These are phyloP conservation scores for Gari tellinella DNA, from an alignment of 2,888 invertebrate species.

Conservation along the genomic window DNA sequence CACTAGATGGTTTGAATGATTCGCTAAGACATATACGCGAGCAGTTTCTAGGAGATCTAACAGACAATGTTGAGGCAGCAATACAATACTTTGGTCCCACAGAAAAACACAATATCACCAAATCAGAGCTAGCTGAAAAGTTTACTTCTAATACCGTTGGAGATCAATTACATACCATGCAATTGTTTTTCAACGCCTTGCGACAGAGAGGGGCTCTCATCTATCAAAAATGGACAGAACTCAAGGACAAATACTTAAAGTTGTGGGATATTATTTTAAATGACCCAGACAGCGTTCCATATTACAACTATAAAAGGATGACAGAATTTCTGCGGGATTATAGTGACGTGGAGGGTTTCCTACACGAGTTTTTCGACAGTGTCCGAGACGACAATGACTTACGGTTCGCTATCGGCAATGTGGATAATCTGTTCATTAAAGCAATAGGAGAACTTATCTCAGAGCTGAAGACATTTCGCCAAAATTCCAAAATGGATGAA, in stretches of 20 bases:
- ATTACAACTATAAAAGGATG: too few relatives aligned
- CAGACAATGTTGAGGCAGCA: conserved; percentile 12
- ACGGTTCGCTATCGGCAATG: conserved; percentile 37
- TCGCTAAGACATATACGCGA: conserved; percentile 18
- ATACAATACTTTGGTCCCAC: conserved; percentile 18
- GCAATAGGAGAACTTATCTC: conserved; percentile 49
- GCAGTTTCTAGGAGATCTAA: conserved; percentile 27
- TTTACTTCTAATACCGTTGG: conserved; percentile 42
- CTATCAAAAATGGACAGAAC: conserved; percentile 59
- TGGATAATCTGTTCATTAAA: conserved; percentile 55
- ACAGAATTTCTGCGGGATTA: too few relatives aligned
- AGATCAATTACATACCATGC: conserved; percentile 41
- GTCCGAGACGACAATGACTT: too few relatives aligned
- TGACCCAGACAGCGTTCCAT: conserved; percentile 43
- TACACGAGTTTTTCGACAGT: too few relatives aligned
- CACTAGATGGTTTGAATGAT: conserved; percentile 14
- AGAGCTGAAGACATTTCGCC: conserved; percentile 50
- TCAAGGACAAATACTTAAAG: conserved; percentile 24
- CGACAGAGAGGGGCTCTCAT: conserved; percentile 56
- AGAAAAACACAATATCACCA: conserved; percentile 4
- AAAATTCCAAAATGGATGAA: conserved; percentile 54
- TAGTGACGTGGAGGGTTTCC: too few relatives aligned
- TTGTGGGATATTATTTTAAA: conserved; percentile 60
- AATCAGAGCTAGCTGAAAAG: conserved; percentile 42
- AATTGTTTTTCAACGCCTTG: conserved; percentile 64